A percentile compares a stretch with the other conserved stretches of the same genome.
Conservation (phyloP, 2,113 vertebrate genomes). For the Hippopotamus amphibius region DNA sequence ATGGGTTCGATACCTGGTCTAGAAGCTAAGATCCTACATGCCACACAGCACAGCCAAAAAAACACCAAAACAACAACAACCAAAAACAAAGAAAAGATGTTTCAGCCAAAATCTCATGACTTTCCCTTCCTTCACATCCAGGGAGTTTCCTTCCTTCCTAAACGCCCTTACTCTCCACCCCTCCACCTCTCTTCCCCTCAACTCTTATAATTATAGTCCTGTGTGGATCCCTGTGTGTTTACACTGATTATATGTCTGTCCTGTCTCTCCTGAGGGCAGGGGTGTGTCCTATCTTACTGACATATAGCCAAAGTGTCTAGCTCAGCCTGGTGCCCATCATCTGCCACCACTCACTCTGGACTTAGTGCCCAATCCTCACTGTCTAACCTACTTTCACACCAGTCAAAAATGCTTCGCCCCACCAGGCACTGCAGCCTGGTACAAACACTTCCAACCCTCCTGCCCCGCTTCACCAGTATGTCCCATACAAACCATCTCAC, state of each 20-base stretch:
- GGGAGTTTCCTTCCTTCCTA: conserved; percentile 10
- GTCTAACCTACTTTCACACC: neutral
- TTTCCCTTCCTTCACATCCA: neutral
- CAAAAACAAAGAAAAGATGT: neutral
- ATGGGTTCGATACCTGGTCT: neutral
- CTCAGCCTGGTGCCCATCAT: neutral
- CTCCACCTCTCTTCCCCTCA: neutral
- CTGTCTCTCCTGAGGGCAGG: conserved; percentile 54
- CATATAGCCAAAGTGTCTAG: conserved; percentile 4
- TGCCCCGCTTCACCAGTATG: neutral
- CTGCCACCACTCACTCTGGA: neutral
- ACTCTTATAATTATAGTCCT: conserved; percentile 64
- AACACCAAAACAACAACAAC: neutral
- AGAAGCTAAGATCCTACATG: neutral
- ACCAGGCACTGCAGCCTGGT: neutral
- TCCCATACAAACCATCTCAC: neutral
- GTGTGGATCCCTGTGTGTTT: conserved; percentile 32
- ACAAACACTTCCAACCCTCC: conserved; percentile 23
- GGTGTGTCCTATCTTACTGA: conserved; percentile 63
- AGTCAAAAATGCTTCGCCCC: neutral
- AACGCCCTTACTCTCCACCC: neutral
- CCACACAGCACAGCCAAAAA: neutral
- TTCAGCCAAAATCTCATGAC: neutral
- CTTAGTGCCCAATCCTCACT: neutral
- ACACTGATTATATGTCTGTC: conserved; percentile 77